phyloP scores from a whole-genome alignment of 2,888 invertebrate species.

The Ophion costatus region DNA sequence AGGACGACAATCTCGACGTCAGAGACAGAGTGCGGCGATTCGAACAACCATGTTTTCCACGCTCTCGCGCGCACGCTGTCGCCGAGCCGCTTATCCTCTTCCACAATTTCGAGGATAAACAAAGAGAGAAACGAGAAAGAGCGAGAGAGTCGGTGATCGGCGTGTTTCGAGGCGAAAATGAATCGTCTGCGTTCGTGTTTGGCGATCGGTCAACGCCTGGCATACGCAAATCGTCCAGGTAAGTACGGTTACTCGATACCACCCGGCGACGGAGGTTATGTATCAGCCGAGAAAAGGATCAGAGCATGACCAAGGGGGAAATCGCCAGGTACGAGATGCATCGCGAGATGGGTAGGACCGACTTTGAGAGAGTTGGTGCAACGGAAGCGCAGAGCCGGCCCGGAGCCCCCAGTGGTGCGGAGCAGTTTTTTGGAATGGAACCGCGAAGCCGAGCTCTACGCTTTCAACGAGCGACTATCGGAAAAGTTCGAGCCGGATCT shows the following conservation, averaged over 20 bases:
- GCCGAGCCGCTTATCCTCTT: no score
- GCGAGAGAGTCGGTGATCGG: background rate
- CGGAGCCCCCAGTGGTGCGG: conserved; percentile 83
- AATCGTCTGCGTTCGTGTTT: conserved; percentile 71
- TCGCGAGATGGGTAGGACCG: conserved; percentile 89
- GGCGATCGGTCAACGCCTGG: conserved; percentile 64
- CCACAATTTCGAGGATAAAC: background rate
- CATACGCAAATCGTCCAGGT: conserved; percentile 70
- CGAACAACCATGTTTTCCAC: no score
- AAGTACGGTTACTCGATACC: conserved; percentile 25
- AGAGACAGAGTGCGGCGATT: no score
- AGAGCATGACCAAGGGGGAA: background rate
- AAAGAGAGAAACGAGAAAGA: background rate
- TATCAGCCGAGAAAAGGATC: background rate
- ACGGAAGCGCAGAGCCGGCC: conserved; percentile 84
- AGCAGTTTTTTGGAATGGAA: conserved; percentile 94
- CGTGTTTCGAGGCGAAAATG: conserved; percentile 66
- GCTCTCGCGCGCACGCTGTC: no score
- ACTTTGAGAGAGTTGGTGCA: conserved; percentile 87
- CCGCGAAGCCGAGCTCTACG: conserved; percentile 93
- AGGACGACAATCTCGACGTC: no score
- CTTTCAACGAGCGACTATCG: conserved; percentile 93
- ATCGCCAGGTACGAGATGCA: conserved; percentile 41
- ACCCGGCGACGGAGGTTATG: background rate
- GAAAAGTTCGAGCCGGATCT: conserved; percentile 91